Base-by-base conservation (phyloP, 2,113 vertebrate species). In the Gymnarchus niloticus region DNA sequence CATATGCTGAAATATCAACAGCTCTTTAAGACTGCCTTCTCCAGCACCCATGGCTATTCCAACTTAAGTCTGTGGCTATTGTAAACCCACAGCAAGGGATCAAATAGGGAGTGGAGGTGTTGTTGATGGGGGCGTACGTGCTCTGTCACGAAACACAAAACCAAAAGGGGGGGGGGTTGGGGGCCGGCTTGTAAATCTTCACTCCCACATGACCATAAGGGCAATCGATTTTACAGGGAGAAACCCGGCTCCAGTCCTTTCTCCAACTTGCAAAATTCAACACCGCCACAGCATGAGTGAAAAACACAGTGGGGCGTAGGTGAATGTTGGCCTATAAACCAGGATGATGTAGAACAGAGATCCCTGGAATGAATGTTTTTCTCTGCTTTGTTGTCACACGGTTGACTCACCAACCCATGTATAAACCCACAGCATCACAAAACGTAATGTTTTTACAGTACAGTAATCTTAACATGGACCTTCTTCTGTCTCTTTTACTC, bases 151-250 rank as follows among this genome's bases (percentile, higher is more conserved):
- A 23, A 7, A 83, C n/a, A 59, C 52, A 57, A 54, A 33, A 44
- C 33, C 8, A 8, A 41, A 83, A 2, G 17, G 54, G 49, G 19
- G 14, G 52, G 33, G 33, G 17, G 54, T n/a, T 17, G 14, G 52
- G 33, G 33, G 54, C 48, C 33, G 25, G 49, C 10, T 17, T 4
- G 17, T 33, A 21, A 56, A 52, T 33, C 49, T 33, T 52, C n/a
- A n/a, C n/a, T 81, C 80, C 80, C 17, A 49, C 80, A 49, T 80
- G 46, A 80, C 76, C 41, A 49, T 37, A 49, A 48, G 76, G 76
- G 23, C 21, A 48, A 81, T 81, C 77, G 77, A 81, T 81, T 81
- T 81, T 48, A 17, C 77, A 21, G 25, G 51, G 49, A 82, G 28
- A 49, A 10, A 12, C 49, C 14, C 25, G 14, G 51, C 51, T 54